Evolutionary conservation across 1,140 invertebrate genomes (phyloP).

Genomic region (Drosophila orosa): DNA sequence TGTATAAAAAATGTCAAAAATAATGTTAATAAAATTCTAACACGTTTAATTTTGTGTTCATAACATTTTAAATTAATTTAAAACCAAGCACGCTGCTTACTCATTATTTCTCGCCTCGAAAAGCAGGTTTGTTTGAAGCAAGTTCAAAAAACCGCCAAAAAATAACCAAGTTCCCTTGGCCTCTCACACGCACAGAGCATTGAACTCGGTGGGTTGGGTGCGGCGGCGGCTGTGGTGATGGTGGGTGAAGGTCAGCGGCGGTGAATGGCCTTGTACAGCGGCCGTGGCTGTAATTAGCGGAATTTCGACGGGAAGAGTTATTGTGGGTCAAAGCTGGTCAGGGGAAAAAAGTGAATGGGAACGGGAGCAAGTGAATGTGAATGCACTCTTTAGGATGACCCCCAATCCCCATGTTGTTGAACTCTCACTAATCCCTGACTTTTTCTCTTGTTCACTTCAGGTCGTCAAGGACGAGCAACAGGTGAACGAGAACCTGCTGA

Average conservation of each 20-base stretch:
- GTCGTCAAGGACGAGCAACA: slow-evolving; percentile 66
- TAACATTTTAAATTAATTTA: not conserved
- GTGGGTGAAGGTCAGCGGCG: slow-evolving; percentile 58
- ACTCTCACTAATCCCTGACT: slow-evolving; percentile 44
- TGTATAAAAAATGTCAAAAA: too few relatives aligned
- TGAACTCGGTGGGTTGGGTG: slow-evolving; percentile 45
- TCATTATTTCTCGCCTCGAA: slow-evolving; percentile 22
- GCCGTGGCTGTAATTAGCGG: slow-evolving; percentile 53
- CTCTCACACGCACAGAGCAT: slow-evolving; percentile 18
- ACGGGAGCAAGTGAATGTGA: slow-evolving; percentile 40
- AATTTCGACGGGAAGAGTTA: slow-evolving; percentile 61
- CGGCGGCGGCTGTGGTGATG: slow-evolving; percentile 7
- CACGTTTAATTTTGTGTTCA: too few relatives aligned
- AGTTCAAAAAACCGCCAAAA: slow-evolving; percentile 58
- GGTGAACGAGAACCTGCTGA: slow-evolving; percentile 70
- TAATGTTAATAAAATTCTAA: not conserved
- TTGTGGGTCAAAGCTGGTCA: slow-evolving; percentile 66
- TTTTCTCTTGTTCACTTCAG: slow-evolving; percentile 32
- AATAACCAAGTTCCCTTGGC: slow-evolving; percentile 9
- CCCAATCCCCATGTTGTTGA: slow-evolving; percentile 26
- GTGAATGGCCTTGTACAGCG: slow-evolving; percentile 63
- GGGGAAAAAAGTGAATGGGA: slow-evolving; percentile 41
- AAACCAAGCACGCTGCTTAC: slow-evolving; percentile 1
- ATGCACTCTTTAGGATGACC: slow-evolving; percentile 24
- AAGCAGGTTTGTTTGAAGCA: slow-evolving; percentile 34